Evolutionary conservation across 1,140 invertebrate species (phyloP).

Genomic region (Aphelenchoides fujianensis): DNA sequence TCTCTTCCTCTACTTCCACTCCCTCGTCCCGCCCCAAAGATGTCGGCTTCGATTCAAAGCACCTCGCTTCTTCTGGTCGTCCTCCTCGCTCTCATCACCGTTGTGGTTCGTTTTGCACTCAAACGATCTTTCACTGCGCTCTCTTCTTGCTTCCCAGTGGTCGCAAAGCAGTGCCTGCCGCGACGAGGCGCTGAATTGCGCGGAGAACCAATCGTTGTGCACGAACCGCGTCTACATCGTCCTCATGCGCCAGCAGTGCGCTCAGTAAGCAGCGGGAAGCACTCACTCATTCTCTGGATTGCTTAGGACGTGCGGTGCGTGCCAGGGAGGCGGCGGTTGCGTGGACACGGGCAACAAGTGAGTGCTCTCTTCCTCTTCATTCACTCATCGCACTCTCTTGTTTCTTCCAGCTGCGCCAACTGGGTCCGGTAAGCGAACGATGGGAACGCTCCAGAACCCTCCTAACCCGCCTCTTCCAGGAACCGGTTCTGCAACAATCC

Average conservation of each 20-base stretch:
- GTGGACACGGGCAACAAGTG: not conserved
- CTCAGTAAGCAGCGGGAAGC: no score
- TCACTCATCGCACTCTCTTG: not conserved
- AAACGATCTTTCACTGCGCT: not conserved
- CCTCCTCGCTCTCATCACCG: not conserved
- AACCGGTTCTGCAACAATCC: not conserved
- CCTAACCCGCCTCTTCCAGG: not conserved
- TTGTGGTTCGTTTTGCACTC: not conserved
- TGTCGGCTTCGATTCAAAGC: not conserved
- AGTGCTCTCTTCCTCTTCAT: no score
- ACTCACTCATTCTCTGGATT: no score
- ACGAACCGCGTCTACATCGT: slow-evolving; percentile 4
- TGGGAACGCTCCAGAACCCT: no score
- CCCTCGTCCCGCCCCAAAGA: not conserved
- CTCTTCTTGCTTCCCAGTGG: not conserved
- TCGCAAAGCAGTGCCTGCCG: not conserved
- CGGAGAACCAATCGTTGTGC: not conserved
- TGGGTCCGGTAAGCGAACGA: no score
- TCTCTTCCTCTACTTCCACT: not conserved
- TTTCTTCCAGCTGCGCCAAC: no score
- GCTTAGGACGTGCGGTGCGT: not conserved
- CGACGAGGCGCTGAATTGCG: slow-evolving; percentile 2
- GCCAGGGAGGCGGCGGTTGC: not conserved
- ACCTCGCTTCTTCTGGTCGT: not conserved
- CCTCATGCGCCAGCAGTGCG: not conserved